Evolutionary conservation across 1,140 invertebrate species (phyloP), one percentile per base, ranked within the genome.

Genomic region (Lordiphosa mommai): DNA sequence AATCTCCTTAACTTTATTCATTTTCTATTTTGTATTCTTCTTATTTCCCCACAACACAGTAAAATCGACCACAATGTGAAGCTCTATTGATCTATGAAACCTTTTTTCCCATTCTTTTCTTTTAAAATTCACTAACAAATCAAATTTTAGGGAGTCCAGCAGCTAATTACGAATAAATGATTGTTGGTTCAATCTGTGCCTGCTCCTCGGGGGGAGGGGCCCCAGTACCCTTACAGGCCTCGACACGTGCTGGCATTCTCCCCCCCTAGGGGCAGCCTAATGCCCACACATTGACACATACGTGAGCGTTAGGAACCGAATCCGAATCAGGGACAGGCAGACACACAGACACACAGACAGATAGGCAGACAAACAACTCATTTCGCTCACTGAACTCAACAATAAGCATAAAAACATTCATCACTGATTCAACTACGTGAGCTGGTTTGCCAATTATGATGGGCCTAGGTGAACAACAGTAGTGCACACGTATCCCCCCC

Each of bases 331-430:
- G 12, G 29, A 48, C 14, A 34, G 13, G 3, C 17, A 16, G 10
- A 40, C 30, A 38, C 8, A 37, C 17, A 17, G 7, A 50, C 3
- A 36, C 41, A 14, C 32, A 6, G 51, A 23, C 17, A 2, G 29
- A 29, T 17, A 47, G 68, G 60, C 53, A 69, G 76, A 82, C 76
- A 82, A 82, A 82, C 77, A 82, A 82, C 77, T 84, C 72, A 82
- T 82, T 84, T 84, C 77, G 68, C 79, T 84, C 77, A 82, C 66
- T 84, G 76, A 82, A 82, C 77, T 84, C 72, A 76, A 76, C 77
- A 82, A 84, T 82, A 82, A 82, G 76, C 76, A 82, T 84, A 82
- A 82, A 82, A 82, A 84, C 77, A 82, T 82, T 82, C 77, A 82
- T 82, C 77, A 82, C 77, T 72, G 77, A 82, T 82, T 82, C 77